Conservation (phyloP, 2,113 vertebrate genomes). For the Varanus komodoensis region DNA sequence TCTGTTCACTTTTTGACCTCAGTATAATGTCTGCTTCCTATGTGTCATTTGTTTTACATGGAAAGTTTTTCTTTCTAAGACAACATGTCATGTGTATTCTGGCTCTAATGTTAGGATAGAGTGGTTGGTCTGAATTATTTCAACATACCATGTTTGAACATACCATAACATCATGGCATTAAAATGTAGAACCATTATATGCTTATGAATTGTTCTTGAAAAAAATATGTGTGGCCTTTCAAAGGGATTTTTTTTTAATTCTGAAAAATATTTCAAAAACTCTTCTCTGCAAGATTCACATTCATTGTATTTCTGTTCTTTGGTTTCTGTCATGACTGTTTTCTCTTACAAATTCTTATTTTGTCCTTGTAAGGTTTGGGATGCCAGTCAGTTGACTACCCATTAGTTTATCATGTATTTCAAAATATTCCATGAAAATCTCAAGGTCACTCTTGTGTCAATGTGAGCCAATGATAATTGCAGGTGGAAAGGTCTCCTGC, state of each 20-base stretch:
- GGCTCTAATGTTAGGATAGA: neutral
- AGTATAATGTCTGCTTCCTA: neutral
- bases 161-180: neutral
- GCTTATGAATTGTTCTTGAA: neutral
- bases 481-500: neutral
- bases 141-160: neutral
- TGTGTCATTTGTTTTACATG: neutral
- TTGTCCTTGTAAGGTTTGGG: neutral
- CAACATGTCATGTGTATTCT: neutral
- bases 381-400: neutral
- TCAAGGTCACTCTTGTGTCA: neutral
- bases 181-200: neutral
- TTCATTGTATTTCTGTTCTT: neutral
- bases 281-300: neutral
- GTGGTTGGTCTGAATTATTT: neutral
- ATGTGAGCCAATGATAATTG: neutral
- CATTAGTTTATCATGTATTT: neutral
- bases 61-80: neutral
- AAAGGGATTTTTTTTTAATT: too few relatives aligned
- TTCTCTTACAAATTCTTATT: neutral
- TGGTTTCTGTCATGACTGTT: neutral
- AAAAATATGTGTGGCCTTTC: neutral
- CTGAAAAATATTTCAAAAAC: neutral
- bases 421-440: neutral
- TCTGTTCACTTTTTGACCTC: neutral